A percentile compares a stretch with the other conserved stretches of the same genome.
Evolutionary conservation across 64 coral and sea anemone species (phyloP).

Genomic region (Anthopleura sola): DNA sequence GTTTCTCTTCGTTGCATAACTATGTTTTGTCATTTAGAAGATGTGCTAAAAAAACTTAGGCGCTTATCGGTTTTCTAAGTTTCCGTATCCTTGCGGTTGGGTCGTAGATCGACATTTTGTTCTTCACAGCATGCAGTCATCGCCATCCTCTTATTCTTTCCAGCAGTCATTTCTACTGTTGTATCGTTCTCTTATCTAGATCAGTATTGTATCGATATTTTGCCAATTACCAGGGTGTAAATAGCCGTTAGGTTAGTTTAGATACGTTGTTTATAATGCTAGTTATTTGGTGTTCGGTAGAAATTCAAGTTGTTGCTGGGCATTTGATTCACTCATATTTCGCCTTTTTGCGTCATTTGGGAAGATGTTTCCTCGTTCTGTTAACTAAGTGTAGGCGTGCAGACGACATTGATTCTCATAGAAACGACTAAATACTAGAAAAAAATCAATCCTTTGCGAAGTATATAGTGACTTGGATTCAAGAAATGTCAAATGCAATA

Average conservation of each 20-base stretch:
- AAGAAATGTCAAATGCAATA: too few species aligned
- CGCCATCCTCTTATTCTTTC: background rate
- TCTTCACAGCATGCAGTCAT: background rate
- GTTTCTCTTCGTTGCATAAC: background rate
- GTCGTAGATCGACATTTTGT: background rate
- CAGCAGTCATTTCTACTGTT: background rate
- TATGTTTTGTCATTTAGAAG: background rate
- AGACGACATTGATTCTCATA: too few species aligned
- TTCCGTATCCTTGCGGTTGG: background rate
- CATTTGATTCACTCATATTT: background rate
- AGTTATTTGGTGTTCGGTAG: background rate
- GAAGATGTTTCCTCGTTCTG: background rate
- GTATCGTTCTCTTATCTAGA: background rate
- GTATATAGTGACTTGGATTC: too few species aligned
- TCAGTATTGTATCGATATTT: background rate
- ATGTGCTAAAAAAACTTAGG: too few species aligned
- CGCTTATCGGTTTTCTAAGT: background rate
- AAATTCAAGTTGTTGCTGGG: background rate
- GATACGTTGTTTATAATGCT: background rate
- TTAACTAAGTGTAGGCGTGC: too few species aligned
- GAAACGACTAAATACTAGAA: too few species aligned
- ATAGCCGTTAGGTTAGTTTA: background rate
- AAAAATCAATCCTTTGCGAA: too few species aligned
- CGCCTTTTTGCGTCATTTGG: background rate
- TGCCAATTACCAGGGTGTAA: background rate